phyloP scores from a whole-genome alignment of 2,888 invertebrate genomes.

The Parnassius orleans region DNA sequence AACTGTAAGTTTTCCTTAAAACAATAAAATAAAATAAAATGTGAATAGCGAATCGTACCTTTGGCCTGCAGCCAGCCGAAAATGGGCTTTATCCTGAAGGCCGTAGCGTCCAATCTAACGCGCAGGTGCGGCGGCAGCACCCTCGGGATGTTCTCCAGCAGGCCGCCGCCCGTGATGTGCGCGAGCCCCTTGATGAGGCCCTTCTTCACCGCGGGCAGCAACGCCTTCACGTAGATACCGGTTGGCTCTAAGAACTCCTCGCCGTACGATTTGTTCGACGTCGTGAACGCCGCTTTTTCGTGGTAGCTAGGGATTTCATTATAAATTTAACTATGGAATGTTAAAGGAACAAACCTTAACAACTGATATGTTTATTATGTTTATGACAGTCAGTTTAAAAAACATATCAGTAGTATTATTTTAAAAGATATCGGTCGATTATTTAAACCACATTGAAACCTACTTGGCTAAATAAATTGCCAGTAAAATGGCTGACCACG shows the following conservation, averaged over 20 bases:
- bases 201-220: conserved; percentile 86
- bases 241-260: conserved; percentile 93
- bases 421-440: too few relatives aligned
- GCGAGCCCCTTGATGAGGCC: conserved; percentile 91
- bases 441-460: too few relatives aligned
- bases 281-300: conserved; percentile 67
- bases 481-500: too few relatives aligned
- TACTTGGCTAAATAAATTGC: too few relatives aligned
- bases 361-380: too few relatives aligned
- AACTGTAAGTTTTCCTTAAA: too few relatives aligned
- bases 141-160: conserved; percentile 93
- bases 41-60: conserved; percentile 66
- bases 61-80: conserved; percentile 93
- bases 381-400: too few relatives aligned
- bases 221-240: conserved; percentile 89
- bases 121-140: conserved; percentile 86
- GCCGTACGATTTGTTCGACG: conserved; percentile 75
- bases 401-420: too few relatives aligned
- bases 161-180: conserved; percentile 96
- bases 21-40: too few relatives aligned
- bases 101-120: conserved; percentile 85
- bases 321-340: not conserved
- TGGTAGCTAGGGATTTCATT: conserved; percentile 46
- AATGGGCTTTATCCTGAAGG: conserved; percentile 87
- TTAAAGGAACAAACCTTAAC: too few relatives aligned